phyloP scores from a whole-genome alignment of 2,888 invertebrate species.

The Antheraea assamensis region DNA sequence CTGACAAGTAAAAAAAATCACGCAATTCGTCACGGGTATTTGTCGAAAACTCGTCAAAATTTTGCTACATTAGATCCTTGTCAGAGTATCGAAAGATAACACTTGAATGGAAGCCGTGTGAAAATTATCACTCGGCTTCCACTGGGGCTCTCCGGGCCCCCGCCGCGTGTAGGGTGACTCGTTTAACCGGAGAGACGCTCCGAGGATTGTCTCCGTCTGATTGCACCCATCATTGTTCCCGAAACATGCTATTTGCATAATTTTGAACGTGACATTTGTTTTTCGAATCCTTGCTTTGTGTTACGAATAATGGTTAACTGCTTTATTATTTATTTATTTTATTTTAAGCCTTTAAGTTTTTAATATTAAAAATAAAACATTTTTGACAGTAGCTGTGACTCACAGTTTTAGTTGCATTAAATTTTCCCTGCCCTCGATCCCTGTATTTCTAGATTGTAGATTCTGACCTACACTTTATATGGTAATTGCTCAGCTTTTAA shows the following conservation, averaged over 20 bases:
- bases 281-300: not conserved
- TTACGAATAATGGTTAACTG: not conserved
- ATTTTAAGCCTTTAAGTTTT: not conserved
- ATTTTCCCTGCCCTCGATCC: no score
- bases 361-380: not conserved
- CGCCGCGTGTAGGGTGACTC: conserved; percentile 39
- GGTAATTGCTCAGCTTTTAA: no score
- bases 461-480: no score
- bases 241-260: conserved; percentile 35
- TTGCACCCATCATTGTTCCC: conserved; percentile 36
- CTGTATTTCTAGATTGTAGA: no score
- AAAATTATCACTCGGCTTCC: conserved; percentile 35
- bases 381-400: no score
- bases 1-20: not conserved
- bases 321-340: not conserved
- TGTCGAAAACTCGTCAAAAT: not conserved
- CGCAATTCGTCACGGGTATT: not conserved
- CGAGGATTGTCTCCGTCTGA: conserved; percentile 37
- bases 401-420: no score
- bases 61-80: conserved; percentile 20
- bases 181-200: conserved; percentile 25
- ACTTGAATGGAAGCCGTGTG: conserved; percentile 30
- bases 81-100: conserved; percentile 19
- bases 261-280: conserved; percentile 23
- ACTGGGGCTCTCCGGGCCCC: conserved; percentile 31